Conservation (phyloP, 2,797 vertebrate species). For the Naso thynnoides region DNA sequence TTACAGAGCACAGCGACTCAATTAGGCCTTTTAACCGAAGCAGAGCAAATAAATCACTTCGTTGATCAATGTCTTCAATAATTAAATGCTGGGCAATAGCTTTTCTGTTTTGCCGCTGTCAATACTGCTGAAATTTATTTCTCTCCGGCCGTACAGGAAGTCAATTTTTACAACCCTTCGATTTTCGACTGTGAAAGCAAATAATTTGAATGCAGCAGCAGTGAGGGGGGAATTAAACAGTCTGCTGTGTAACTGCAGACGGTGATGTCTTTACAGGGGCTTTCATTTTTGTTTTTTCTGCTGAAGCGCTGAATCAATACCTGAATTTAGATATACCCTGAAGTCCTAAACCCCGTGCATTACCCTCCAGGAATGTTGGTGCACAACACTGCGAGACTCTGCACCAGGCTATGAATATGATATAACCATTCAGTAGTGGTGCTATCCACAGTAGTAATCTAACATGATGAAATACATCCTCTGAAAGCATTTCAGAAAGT, state of each 20-base stretch:
- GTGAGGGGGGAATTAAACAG: slow-evolving; percentile 75
- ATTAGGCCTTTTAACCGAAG: slow-evolving; percentile 83
- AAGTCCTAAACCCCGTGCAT: slow-evolving; percentile 56
- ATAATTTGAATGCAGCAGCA: slow-evolving; percentile 84
- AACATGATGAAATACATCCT: slow-evolving; percentile 79
- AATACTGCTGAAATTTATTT: slow-evolving; percentile 86
- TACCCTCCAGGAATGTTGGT: slow-evolving; percentile 46
- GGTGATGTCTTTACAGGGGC: slow-evolving; percentile 67
- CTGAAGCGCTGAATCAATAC: slow-evolving; percentile 76
- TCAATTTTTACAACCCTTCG: slow-evolving; percentile 90
- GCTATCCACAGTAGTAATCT: slow-evolving; percentile 64
- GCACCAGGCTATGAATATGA: slow-evolving; percentile 64
- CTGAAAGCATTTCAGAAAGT: slow-evolving; percentile 75
- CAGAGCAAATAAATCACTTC: slow-evolving; percentile 85
- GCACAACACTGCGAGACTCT: slow-evolving; percentile 44
- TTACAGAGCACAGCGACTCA: slow-evolving; percentile 75
- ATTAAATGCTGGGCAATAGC: slow-evolving; percentile 91
- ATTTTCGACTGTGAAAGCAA: slow-evolving; percentile 90
- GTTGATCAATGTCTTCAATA: slow-evolving; percentile 89
- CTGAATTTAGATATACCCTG: slow-evolving; percentile 76
- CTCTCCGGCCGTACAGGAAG: slow-evolving; percentile 88
- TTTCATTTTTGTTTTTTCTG: slow-evolving; percentile 54
- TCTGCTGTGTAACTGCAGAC: slow-evolving; percentile 68
- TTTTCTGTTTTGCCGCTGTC: slow-evolving; percentile 86
- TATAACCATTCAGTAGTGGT: slow-evolving; percentile 60